A percentile compares a stretch with the other conserved stretches of the same genome.
Conservation (phyloP, 2,888 invertebrate genomes). For the Petrolisthes cinctipes region DNA sequence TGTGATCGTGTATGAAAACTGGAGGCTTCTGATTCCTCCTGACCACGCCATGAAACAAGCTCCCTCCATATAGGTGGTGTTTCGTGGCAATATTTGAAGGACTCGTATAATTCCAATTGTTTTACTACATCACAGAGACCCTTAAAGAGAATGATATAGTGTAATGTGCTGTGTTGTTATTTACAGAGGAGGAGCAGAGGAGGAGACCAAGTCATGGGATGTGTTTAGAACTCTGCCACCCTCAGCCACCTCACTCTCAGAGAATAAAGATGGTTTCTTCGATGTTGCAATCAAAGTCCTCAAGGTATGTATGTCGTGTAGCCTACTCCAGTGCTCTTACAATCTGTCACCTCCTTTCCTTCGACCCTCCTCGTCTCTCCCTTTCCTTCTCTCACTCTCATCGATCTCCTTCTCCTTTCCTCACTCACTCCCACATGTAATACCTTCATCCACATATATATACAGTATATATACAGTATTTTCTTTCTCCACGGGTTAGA, state of each 20-base stretch:
- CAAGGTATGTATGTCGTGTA: neutral
- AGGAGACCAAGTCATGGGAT: slow-evolving; percentile 3
- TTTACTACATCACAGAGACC: too few relatives aligned
- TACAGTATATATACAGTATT: too few relatives aligned
- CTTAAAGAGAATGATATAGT: too few relatives aligned
- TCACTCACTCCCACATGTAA: neutral
- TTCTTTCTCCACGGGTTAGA: too few relatives aligned
- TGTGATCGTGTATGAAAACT: too few relatives aligned
- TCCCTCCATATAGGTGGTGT: too few relatives aligned
- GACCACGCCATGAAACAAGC: too few relatives aligned
- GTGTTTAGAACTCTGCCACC: neutral
- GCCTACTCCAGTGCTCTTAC: neutral
- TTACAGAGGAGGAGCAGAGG: neutral
- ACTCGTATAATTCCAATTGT: too few relatives aligned
- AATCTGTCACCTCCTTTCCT: neutral
- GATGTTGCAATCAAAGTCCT: neutral
- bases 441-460: neutral
- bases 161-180: neutral
- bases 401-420: neutral
- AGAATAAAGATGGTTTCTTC: neutral
- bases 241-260: neutral
- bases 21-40: too few relatives aligned
- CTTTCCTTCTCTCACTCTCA: slow-evolving; percentile 9
- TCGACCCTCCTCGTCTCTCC: neutral
- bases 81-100: too few relatives aligned